These are phyloP conservation scores for Uropetala carovei DNA, from an alignment of 2,888 invertebrate genomes.

Conservation along the genomic window DNA sequence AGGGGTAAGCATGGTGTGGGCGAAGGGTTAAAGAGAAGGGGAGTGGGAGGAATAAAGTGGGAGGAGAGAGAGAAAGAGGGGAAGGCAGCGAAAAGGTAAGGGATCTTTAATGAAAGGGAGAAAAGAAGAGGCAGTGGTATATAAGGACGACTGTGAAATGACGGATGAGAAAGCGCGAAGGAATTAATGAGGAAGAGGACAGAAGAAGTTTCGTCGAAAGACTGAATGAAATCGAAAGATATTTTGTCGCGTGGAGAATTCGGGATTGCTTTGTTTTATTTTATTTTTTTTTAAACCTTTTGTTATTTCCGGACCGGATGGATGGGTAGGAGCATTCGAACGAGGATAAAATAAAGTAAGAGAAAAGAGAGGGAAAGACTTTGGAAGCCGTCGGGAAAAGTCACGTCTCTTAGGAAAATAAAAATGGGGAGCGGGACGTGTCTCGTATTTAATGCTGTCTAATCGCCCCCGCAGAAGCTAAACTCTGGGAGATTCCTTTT, in stretches of 20 bases:
- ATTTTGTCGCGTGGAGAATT: background rate
- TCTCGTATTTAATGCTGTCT: no score
- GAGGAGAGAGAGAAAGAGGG: background rate
- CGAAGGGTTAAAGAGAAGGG: no score
- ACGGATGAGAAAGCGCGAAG: background rate
- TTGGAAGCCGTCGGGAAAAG: no score
- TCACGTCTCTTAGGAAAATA: no score
- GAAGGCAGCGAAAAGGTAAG: background rate
- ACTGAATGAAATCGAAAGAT: conserved; percentile 20
- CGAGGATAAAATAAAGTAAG: no score
- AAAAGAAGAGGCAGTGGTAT: background rate
- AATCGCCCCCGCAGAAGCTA: no score
- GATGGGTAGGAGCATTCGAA: background rate
- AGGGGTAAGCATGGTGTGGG: background rate
- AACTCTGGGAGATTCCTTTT: no score
- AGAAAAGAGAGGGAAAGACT: no score
- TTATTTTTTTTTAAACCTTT: background rate
- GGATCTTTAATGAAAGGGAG: background rate
- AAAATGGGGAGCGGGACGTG: no score
- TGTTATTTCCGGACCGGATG: background rate
- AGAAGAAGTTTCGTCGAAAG: background rate
- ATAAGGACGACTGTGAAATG: background rate
- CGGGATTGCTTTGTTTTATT: background rate
- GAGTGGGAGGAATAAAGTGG: no score
- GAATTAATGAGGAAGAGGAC: conserved; percentile 17